phyloP scores from a whole-genome alignment of 2,888 invertebrate species.

The Synanthedon tipuliformis region DNA sequence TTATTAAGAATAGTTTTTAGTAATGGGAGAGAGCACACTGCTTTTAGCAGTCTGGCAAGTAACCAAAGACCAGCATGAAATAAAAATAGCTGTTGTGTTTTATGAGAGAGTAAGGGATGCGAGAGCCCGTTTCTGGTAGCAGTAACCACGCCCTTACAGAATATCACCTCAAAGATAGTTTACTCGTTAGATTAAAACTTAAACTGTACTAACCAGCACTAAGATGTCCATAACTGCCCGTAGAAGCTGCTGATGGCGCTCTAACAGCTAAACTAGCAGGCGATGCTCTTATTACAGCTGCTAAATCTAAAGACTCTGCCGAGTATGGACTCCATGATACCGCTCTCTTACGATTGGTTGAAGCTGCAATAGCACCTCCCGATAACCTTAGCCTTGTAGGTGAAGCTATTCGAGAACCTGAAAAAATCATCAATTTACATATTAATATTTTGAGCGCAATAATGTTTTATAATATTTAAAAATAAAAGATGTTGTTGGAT shows the following conservation, averaged over 20 bases:
- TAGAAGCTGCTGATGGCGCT: constrained; percentile 82
- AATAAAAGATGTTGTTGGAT: no score
- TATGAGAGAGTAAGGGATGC: no score
- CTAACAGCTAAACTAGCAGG: constrained; percentile 92
- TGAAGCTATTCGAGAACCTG: constrained; percentile 63
- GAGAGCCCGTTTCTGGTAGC: background rate
- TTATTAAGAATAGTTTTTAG: no score
- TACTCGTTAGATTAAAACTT: no score
- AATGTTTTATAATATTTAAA: no score
- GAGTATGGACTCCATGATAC: constrained; percentile 95
- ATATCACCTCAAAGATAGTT: no score
- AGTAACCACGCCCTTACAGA: no score
- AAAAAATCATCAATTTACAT: constrained; percentile 7
- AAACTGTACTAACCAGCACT: constrained; percentile 78
- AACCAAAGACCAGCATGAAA: no score
- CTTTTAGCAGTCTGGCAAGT: no score
- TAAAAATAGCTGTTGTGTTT: no score
- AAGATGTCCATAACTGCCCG: constrained; percentile 96
- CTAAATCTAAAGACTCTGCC: constrained; percentile 90
- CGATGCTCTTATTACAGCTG: constrained; percentile 95
- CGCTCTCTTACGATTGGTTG: constrained; percentile 87
- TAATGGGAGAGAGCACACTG: no score
- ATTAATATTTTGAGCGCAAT: no score
- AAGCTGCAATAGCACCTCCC: constrained; percentile 57
- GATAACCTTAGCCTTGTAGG: constrained; percentile 57